Percentiles rank a stretch among this genome's conserved stretches.
These are phyloP conservation scores for Menidia beryllina DNA, from an alignment of 2,113 vertebrate genomes.

Conservation along the genomic window DNA sequence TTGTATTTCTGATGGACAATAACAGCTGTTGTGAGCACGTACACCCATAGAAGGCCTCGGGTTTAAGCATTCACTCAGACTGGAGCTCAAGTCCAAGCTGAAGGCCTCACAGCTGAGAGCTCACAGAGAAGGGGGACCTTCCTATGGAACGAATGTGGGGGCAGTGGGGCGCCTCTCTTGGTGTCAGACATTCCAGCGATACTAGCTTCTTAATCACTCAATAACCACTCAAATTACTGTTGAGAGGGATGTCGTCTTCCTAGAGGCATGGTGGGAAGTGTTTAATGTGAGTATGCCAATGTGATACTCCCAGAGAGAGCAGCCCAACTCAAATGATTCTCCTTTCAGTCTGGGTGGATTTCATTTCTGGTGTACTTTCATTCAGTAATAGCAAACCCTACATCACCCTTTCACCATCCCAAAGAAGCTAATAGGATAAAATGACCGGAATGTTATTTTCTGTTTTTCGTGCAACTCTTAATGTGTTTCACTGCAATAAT, in stretches of 20 bases:
- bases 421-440: background rate
- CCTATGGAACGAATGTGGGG: background rate
- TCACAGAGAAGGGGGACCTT: background rate
- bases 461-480: conserved; percentile 12
- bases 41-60: conserved; percentile 28
- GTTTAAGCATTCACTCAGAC: conserved; percentile 73
- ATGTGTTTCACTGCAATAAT: conserved; percentile 3
- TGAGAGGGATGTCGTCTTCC: conserved; percentile 1
- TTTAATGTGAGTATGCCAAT: conserved; percentile 18
- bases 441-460: background rate
- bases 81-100: conserved; percentile 47
- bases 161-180: conserved; percentile 5
- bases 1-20: conserved; percentile 58
- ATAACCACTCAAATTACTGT: conserved; percentile 32
- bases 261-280: conserved; percentile 18
- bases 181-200: conserved; percentile 16
- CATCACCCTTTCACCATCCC: background rate
- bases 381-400: background rate
- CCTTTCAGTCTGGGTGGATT: background rate
- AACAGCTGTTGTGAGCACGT: conserved; percentile 65
- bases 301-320: conserved; percentile 16
- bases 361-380: background rate
- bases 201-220: conserved; percentile 27
- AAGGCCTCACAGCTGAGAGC: conserved; percentile 62
- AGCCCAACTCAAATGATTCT: conserved; percentile 16